Evolutionary conservation across 1,140 invertebrate species (phyloP).

Genomic region (Orchestia grillus): DNA sequence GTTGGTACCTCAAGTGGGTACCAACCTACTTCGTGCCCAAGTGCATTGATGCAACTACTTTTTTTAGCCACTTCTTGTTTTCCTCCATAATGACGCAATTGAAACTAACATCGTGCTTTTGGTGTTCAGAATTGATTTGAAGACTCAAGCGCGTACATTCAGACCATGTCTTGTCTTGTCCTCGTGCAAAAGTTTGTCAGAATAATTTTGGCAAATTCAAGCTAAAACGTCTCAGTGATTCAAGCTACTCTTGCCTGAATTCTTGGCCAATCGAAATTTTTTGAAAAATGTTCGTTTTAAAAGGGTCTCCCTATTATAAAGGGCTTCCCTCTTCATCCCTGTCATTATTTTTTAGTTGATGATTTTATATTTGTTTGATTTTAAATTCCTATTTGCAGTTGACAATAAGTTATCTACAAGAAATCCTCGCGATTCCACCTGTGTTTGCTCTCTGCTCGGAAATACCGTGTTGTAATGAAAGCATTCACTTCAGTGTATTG

Average conservation of each 20-base stretch:
- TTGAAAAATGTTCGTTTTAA: no score
- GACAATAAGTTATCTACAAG: neutral
- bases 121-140: no score
- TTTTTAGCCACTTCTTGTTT: neutral
- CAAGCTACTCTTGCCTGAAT: no score
- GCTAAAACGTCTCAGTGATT: no score
- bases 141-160: no score
- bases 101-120: no score
- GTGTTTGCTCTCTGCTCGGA: neutral
- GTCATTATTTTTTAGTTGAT: neutral
- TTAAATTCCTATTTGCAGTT: neutral
- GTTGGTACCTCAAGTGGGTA: neutral
- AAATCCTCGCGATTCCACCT: neutral
- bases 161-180: neutral
- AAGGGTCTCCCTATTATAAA: no score
- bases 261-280: no score
- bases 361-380: neutral
- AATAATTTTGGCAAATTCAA: neutral
- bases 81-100: neutral
- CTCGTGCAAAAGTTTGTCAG: neutral
- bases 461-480: neutral
- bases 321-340: neutral
- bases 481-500: neutral
- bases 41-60: neutral
- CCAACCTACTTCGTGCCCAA: neutral